Evolutionary conservation across 2,797 vertebrate species (phyloP).

Genomic region (Taeniopygia guttata): DNA sequence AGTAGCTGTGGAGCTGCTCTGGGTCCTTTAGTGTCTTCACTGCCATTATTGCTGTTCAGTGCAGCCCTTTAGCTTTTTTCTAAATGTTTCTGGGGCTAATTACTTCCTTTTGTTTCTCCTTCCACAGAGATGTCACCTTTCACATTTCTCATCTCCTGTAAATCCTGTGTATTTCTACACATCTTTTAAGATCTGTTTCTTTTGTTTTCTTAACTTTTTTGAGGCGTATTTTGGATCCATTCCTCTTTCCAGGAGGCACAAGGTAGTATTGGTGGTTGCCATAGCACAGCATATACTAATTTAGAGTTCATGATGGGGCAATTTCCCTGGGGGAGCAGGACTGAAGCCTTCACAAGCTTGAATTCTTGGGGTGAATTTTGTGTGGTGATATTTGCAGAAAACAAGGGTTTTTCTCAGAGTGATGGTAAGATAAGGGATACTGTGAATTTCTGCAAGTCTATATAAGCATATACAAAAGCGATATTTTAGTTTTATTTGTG

Average conservation of each 20-base stretch:
- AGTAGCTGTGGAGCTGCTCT: background rate
- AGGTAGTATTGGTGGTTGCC: background rate
- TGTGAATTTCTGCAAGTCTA: background rate
- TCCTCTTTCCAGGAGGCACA: background rate
- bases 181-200: background rate
- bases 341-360: background rate
- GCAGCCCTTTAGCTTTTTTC: background rate
- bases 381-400: background rate
- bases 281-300: accelerated
- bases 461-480: background rate
- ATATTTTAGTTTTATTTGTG: background rate
- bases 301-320: background rate
- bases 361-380: background rate
- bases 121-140: background rate
- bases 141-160: background rate
- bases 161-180: background rate
- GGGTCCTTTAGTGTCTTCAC: background rate
- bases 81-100: background rate
- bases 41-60: background rate
- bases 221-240: background rate
- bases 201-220: background rate
- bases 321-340: background rate
- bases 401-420: background rate
- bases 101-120: background rate
- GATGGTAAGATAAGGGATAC: background rate